Percentiles rank a stretch among this genome's conserved stretches.
These are phyloP conservation scores for Ophiothrix spiculata DNA, from an alignment of 35 echinoderm and acorn worm genomes.

Conservation along the genomic window DNA sequence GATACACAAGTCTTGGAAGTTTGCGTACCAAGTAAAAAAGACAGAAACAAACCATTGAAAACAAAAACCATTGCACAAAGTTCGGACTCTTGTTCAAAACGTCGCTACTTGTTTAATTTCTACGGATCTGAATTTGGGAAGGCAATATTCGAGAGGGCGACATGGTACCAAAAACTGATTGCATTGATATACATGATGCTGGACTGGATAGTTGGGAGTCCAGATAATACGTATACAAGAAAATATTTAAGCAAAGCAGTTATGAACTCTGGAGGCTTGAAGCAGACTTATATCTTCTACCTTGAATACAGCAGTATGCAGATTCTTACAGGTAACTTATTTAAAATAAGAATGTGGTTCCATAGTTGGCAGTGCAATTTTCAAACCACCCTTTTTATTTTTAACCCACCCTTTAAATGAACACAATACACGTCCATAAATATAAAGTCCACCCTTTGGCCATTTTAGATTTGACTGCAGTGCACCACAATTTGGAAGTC, in stretches of 20 bases:
- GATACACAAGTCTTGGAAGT: neutral
- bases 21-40: neutral
- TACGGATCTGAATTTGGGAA: neutral
- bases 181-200: slow-evolving; percentile 10
- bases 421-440: no score
- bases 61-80: neutral
- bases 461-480: neutral
- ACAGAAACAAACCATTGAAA: neutral
- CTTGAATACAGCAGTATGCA: slow-evolving; percentile 68
- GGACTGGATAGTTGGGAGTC: slow-evolving; percentile 28
- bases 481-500: neutral
- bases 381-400: no score
- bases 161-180: slow-evolving; percentile 24
- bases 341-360: no score
- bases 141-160: slow-evolving; percentile 1
- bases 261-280: slow-evolving; percentile 55
- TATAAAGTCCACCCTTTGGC: no score
- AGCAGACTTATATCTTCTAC: slow-evolving; percentile 59
- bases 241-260: no score
- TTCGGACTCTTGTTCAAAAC: no score
- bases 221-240: no score
- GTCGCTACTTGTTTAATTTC: slow-evolving; percentile 35
- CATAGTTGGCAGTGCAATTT: neutral
- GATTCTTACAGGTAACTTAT: slow-evolving; percentile 58
- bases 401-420: no score